Percentiles rank a stretch among this genome's conserved stretches.
Evolutionary conservation across 2,888 invertebrate genomes (phyloP).

Genomic region (Melinaea marsaeus): DNA sequence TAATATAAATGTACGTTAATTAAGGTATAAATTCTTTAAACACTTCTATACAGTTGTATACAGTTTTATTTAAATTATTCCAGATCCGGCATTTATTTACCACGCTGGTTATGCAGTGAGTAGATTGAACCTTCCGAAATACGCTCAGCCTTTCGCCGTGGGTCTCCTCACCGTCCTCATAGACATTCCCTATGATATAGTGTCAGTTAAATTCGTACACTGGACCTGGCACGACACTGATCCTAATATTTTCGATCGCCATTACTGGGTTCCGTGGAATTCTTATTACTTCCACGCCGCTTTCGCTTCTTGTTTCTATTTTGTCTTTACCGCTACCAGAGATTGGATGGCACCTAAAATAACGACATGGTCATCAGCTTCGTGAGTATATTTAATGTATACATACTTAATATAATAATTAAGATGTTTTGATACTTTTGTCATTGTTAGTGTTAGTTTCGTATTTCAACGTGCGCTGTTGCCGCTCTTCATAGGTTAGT

Average conservation of each 20-base stretch:
- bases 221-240: conserved; percentile 92
- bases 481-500: no score
- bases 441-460: no score
- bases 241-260: conserved; percentile 83
- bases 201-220: conserved; percentile 86
- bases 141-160: conserved; percentile 81
- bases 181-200: conserved; percentile 88
- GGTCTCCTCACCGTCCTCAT: conserved; percentile 84
- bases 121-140: conserved; percentile 73
- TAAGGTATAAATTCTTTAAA: no score
- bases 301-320: conserved; percentile 84
- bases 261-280: conserved; percentile 91
- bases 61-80: conserved; percentile 26
- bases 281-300: conserved; percentile 89
- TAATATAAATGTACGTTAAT: no score
- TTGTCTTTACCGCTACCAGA: conserved; percentile 80
- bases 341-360: conserved; percentile 71
- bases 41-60: no score
- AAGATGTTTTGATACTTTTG: no score
- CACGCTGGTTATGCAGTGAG: conserved; percentile 78
- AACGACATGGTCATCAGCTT: conserved; percentile 78
- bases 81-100: conserved; percentile 80
- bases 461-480: no score
- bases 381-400: conserved; percentile 48
- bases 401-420: background rate